Percentiles rank a stretch among this genome's conserved stretches.
Conservation (phyloP, 2,797 vertebrate genomes). For the Agapornis canus region DNA sequence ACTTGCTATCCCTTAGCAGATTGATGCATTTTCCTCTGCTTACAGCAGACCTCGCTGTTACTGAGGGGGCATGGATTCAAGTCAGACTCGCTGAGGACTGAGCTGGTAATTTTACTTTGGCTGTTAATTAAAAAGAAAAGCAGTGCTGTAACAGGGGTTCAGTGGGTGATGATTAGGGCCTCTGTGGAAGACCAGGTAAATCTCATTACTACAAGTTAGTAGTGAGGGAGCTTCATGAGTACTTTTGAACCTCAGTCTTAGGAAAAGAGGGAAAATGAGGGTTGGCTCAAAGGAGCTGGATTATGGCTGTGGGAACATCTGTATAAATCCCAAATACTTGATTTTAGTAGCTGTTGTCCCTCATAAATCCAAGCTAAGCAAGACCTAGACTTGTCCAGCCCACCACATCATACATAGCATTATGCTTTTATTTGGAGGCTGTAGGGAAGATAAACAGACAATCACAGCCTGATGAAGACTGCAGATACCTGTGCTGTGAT, state of each 20-base stretch:
- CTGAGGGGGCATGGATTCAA: not conserved
- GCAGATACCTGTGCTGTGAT: not conserved
- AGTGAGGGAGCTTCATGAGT: not conserved
- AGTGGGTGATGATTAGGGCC: not conserved
- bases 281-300: not conserved
- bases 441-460: not conserved
- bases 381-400: not conserved
- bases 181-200: not conserved
- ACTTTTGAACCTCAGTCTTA: not conserved
- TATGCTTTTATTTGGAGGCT: not conserved
- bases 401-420: not conserved
- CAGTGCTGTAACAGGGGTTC: not conserved
- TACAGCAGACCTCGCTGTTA: not conserved
- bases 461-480: not conserved
- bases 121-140: slow-evolving; percentile 36
- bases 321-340: not conserved
- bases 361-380: not conserved
- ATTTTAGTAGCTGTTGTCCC: not conserved
- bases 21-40: slow-evolving; percentile 1
- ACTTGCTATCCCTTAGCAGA: not conserved
- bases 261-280: not conserved
- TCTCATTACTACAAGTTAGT: not conserved
- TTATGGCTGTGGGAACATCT: not conserved
- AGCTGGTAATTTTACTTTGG: slow-evolving; percentile 13
- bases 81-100: not conserved